Evolutionary conservation across 2,888 invertebrate genomes (phyloP), one percentile per base, ranked within the genome.

Genomic region (Trilocha varians): DNA sequence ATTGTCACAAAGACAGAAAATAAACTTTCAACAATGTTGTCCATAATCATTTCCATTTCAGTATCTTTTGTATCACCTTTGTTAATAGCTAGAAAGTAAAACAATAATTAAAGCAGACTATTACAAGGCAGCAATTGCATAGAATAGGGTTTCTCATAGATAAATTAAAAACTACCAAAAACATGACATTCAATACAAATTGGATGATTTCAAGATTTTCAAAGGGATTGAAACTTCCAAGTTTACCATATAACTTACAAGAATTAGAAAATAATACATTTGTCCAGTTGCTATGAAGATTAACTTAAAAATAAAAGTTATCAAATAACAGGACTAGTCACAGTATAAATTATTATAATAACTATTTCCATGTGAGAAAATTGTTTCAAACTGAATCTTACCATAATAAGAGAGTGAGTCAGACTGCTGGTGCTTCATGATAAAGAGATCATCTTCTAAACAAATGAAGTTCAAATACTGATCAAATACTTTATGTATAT

Each of bases 381-480:
- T 9, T 36, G 5, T 36, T 5, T 13, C 3, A 16, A 35, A 34
- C n/a, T 32, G 8, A 37, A 48, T 74, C 74, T 79, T 84, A 93
- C 94, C 91, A 85, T 98, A 98, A 78, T 98, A 99, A 1, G 98
- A 97, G 45, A 98, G 87, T 34, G 91, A 77, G 60, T 97, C 96
- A 59, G 94, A 94, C 65, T 96, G 95, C 71, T 97, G 96, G 77
- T 98, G 96, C 65, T 95, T 92, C 62, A 98, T 86, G 41, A 96
- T 91, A 78, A 99, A 99, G 74, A 99, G 90, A 70, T 99, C 98
- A 78, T 99, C 98, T 86, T 99, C 99, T 50, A 99, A 84, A 37
- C 96, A 94, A 57, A 99, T 98, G 64, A 99, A 99, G 83, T 99
- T 99, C 41, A 99, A 88, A 87, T 99, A 99, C 78, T 99, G 99